Evolutionary conservation across 2,888 invertebrate genomes (phyloP).

Genomic region (Plusia festucae): DNA sequence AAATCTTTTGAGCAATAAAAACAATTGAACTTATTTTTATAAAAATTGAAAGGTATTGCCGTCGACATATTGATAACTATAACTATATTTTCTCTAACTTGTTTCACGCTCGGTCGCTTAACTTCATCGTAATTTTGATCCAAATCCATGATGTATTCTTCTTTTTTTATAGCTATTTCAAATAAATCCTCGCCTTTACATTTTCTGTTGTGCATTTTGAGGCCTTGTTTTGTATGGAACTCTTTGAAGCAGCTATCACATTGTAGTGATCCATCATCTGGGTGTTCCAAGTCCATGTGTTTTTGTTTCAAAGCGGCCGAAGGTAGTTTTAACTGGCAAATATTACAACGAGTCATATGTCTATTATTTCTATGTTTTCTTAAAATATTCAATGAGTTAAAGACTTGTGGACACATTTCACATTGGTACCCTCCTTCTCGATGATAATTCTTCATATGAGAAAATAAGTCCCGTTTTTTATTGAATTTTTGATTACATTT

Average conservation of each 20-base stretch:
- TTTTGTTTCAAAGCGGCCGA: conserved; percentile 81
- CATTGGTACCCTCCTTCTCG: conserved; percentile 84
- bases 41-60: conserved; percentile 85
- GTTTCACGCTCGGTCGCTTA: conserved; percentile 81
- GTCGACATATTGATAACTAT: conserved; percentile 85
- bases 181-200: conserved; percentile 76
- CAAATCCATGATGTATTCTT: conserved; percentile 76
- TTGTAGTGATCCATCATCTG: conserved; percentile 80
- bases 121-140: conserved; percentile 74
- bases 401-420: conserved; percentile 78
- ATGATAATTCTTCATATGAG: conserved; percentile 85
- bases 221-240: conserved; percentile 83
- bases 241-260: conserved; percentile 81
- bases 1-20: conserved; percentile 86
- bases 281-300: conserved; percentile 81
- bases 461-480: conserved; percentile 81
- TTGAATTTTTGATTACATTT: conserved; percentile 84
- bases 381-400: conserved; percentile 79
- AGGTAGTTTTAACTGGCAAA: conserved; percentile 80
- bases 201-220: conserved; percentile 81
- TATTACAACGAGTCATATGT: conserved; percentile 79
- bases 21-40: conserved; percentile 85
- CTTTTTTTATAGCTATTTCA: conserved; percentile 74
- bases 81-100: conserved; percentile 81
- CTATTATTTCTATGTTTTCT: conserved; percentile 80